A percentile compares a stretch with the other conserved stretches of the same genome.
These are phyloP conservation scores for Pachliopta kotzebuea DNA, from an alignment of 2,888 invertebrate genomes.

Conservation along the genomic window DNA sequence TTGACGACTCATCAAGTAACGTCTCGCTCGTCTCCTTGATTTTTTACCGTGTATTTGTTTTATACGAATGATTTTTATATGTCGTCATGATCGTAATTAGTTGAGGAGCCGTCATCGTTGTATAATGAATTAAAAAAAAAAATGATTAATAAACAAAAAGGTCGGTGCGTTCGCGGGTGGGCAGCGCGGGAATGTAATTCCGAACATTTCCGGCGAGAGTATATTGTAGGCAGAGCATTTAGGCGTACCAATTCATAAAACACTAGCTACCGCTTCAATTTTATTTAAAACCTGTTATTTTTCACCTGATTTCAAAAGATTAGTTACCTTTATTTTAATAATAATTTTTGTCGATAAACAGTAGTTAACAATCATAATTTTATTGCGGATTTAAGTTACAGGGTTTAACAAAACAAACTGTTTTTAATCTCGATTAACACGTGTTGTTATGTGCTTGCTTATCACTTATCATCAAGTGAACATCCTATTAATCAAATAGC, in stretches of 20 bases:
- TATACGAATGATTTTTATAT: not conserved
- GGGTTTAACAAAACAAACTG: too few relatives aligned
- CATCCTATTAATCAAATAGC: too few relatives aligned
- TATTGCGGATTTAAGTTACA: too few relatives aligned
- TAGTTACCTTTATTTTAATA: not conserved
- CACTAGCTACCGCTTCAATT: not conserved
- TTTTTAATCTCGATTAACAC: too few relatives aligned
- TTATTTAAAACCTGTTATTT: not conserved
- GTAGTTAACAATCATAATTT: too few relatives aligned
- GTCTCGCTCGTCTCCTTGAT: too few relatives aligned
- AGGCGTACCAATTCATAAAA: not conserved
- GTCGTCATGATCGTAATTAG: conserved; percentile 2
- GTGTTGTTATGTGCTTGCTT: too few relatives aligned
- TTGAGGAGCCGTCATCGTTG: not conserved
- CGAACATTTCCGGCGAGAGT: conserved; percentile 45
- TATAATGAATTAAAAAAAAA: conserved; percentile 6
- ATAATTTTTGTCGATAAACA: too few relatives aligned
- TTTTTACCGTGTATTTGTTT: not conserved
- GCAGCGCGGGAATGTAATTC: conserved; percentile 44
- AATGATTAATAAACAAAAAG: conserved; percentile 4
- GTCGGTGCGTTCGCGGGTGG: conserved; percentile 26
- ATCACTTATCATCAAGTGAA: too few relatives aligned
- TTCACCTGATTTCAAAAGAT: not conserved
- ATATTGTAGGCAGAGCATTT: conserved; percentile 2
- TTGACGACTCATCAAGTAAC: too few relatives aligned